Conservation (phyloP, 1,140 invertebrate genomes). For the Monochamus saltuarius region DNA sequence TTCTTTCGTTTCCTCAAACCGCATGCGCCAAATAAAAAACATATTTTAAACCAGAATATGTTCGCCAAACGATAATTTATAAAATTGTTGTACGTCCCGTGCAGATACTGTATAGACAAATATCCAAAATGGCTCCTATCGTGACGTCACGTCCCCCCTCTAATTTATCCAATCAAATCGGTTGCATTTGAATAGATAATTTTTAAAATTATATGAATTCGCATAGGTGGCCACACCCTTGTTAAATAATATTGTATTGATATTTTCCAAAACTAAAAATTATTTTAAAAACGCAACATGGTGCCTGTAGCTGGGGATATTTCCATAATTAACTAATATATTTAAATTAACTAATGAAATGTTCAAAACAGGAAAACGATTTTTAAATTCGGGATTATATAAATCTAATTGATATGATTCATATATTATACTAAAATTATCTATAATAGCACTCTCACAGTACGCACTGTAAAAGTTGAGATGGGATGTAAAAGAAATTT, state of each 20-base stretch:
- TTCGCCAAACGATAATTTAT: slow-evolving; percentile 14
- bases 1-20: background rate
- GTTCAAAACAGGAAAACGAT: too few relatives aligned
- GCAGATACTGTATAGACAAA: slow-evolving; percentile 17
- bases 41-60: background rate
- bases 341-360: too few relatives aligned
- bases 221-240: slow-evolving; percentile 20
- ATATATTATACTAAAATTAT: too few relatives aligned
- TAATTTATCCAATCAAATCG: slow-evolving; percentile 17
- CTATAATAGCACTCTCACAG: too few relatives aligned
- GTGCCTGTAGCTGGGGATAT: too few relatives aligned
- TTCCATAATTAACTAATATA: too few relatives aligned
- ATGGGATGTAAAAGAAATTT: too few relatives aligned
- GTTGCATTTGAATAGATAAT: slow-evolving; percentile 18
- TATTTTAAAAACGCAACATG: background rate
- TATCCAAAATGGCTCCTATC: slow-evolving; percentile 30
- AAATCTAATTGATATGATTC: too few relatives aligned
- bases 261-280: slow-evolving; percentile 14
- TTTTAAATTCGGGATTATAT: too few relatives aligned
- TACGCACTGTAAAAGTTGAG: too few relatives aligned
- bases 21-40: slow-evolving; percentile 14
- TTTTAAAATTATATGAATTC: slow-evolving; percentile 27
- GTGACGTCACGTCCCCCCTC: slow-evolving; percentile 25
- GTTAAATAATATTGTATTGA: slow-evolving; percentile 19
- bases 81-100: slow-evolving; percentile 19